phyloP scores from a whole-genome alignment of 2,797 vertebrate genomes.

The Sebastes iracundus region DNA sequence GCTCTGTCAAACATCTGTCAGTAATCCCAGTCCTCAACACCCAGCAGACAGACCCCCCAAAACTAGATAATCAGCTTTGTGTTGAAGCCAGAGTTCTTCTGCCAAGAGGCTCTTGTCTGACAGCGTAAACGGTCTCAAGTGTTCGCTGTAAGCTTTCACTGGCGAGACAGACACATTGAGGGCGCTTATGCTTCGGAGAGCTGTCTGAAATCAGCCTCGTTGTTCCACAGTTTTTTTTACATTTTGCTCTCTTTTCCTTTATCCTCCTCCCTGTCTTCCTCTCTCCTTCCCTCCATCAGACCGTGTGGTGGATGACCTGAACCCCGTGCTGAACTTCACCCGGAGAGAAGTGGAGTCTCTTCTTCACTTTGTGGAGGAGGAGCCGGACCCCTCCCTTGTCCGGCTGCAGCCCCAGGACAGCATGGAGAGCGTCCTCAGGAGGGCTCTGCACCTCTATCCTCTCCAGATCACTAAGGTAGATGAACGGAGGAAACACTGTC shows the following conservation, averaged over 20 bases:
- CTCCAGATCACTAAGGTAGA: conserved; percentile 94
- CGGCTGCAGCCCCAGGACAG: conserved; percentile 78
- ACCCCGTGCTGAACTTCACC: conserved; percentile 95
- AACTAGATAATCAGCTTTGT: conserved; percentile 7
- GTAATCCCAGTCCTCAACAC: not conserved
- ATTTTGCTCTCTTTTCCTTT: not conserved
- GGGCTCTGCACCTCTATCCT: conserved; percentile 88
- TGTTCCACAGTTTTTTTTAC: not conserved
- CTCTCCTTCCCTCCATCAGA: conserved; percentile 76
- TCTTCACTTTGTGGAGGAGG: conserved; percentile 97
- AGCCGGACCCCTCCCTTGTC: conserved; percentile 83
- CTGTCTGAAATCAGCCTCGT: not conserved
- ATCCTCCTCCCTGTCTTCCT: not conserved
- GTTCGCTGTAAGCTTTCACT: conserved; percentile 14
- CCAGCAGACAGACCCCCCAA: not conserved
- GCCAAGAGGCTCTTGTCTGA: conserved; percentile 26
- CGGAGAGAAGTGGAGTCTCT: conserved; percentile 95
- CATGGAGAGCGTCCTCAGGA: conserved; percentile 87
- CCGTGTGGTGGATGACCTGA: conserved; percentile 96
- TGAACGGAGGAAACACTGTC: not conserved
- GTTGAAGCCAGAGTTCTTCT: conserved; percentile 5
- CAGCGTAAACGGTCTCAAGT: conserved; percentile 38
- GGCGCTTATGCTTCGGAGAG: not conserved
- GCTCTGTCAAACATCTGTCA: not conserved
- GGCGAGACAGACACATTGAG: conserved; percentile 1